These are phyloP conservation scores for Ctenochaetus hawaiiensis DNA, from an alignment of 2,797 vertebrate genomes.

Conservation along the genomic window DNA sequence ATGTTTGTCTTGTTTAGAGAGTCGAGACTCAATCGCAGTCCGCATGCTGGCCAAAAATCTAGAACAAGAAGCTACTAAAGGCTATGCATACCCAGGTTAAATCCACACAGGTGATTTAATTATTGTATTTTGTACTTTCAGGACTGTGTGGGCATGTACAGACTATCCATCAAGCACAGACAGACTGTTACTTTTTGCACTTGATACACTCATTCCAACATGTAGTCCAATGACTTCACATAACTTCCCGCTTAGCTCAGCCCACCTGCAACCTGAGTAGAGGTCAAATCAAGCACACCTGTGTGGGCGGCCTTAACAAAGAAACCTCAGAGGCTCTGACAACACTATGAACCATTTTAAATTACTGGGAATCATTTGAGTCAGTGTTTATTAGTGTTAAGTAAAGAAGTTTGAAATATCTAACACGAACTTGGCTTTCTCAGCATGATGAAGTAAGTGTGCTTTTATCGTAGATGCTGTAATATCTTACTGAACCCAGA, in stretches of 20 bases:
- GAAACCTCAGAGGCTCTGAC: neutral
- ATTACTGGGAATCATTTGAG: neutral
- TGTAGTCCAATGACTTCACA: neutral
- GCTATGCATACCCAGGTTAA: neutral
- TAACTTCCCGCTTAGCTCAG: neutral
- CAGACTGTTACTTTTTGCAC: too few relatives aligned
- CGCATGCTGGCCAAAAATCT: neutral
- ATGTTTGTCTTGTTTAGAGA: neutral
- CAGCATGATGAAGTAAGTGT: neutral
- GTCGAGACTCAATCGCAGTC: neutral
- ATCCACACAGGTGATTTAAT: neutral
- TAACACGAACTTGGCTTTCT: conserved; percentile 6
- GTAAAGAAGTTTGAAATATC: conserved; percentile 7
- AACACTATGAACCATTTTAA: neutral
- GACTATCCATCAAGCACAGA: neutral
- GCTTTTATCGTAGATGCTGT: neutral
- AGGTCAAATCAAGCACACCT: neutral
- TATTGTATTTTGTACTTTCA: neutral
- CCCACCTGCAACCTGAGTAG: neutral
- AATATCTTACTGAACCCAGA: conserved; percentile 4
- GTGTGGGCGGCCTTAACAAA: neutral
- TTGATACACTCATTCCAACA: neutral
- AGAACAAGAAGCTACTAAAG: neutral
- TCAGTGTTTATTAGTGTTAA: conserved; percentile 4
- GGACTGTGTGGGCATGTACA: neutral